Evolutionary conservation across 2,888 invertebrate species (phyloP).

Genomic region (Alviniconcha strummeri): DNA sequence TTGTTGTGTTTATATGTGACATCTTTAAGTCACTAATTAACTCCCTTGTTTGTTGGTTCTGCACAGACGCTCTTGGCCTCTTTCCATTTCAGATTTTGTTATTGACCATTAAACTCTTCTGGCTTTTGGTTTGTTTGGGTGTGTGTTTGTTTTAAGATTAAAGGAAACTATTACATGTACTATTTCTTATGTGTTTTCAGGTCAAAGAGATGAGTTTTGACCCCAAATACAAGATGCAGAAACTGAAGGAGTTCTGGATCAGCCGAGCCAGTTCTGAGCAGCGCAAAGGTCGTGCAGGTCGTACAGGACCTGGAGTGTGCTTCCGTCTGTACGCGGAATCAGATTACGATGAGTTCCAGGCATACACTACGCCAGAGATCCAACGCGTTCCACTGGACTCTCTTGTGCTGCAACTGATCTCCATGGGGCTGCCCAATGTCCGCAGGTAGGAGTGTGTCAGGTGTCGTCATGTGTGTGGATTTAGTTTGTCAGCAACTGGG

Average conservation of each 20-base stretch:
- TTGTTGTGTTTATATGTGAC: too few species aligned
- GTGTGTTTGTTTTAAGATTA: too few species aligned
- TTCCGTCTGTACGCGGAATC: constrained; percentile 86
- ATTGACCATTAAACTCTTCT: too few species aligned
- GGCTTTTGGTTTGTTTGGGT: too few species aligned
- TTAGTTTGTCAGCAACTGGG: too few species aligned
- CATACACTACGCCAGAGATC: constrained; percentile 94
- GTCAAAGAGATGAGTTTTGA: constrained; percentile 97
- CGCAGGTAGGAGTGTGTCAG: constrained; percentile 73
- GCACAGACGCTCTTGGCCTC: too few species aligned
- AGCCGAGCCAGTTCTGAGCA: constrained; percentile 98
- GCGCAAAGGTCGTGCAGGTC: constrained; percentile 90
- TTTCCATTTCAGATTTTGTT: too few species aligned
- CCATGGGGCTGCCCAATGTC: constrained; percentile 93
- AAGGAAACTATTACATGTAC: too few species aligned
- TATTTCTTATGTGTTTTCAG: constrained; percentile 39
- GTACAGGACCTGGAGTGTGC: constrained; percentile 92
- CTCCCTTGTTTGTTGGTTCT: too few species aligned
- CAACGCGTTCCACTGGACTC: constrained; percentile 95
- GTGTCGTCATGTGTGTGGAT: not conserved
- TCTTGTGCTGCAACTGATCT: constrained; percentile 89
- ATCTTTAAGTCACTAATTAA: too few species aligned
- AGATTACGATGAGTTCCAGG: constrained; percentile 85
- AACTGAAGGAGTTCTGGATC: constrained; percentile 92
- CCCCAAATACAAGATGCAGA: constrained; percentile 90